Evolutionary conservation across 2,797 vertebrate genomes (phyloP), one percentile per base, ranked within the genome.

Genomic region (Syngnathus acus): DNA sequence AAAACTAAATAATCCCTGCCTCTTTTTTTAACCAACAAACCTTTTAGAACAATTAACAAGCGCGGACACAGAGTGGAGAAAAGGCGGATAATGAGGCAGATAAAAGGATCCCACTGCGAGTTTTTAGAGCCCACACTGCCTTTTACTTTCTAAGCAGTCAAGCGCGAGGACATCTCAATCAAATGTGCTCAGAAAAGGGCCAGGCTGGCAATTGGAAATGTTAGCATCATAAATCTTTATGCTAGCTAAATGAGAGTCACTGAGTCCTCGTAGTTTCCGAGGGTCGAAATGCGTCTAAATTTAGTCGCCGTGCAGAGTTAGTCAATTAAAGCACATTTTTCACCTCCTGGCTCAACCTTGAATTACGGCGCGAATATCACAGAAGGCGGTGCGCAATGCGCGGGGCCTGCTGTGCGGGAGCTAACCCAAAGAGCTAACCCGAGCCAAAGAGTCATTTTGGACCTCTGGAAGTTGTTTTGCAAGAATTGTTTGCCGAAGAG

Each of bases 21-120:
- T 90, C 86, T 87, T 89, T 89, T 91, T 81, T 13, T 43, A 43
- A 55, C 84, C 84, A 87, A 84, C 82, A 90, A 83, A 89, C 90
- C 89, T 90, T 90, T 90, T 91, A 88, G 87, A 88, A 90, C 89
- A 91, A 89, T 92, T 92, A 92, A 88, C 87, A 82, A 89, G 81
- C 81, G 65, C 0, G 77, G 89, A 91, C 86, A 87, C 67, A 70
- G 65, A 86, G 68, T 74, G 69, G 69, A 86, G 84, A 86, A 79
- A 32, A 85, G 79, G 84, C 82, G 83, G 85, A 84, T 91, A 91
- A 91, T 89, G 87, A 91, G 87, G 89, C 85, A 90, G 86, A 83
- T 77, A 81, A 87, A 87, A 89, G 71, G 66, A 90, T 87, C 81
- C 85, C 84, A 73, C 75, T 70, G 84, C 51, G 64, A 81, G 79